Conservation (phyloP, 1,140 invertebrate genomes). For the Steinernema feltiae region DNA sequence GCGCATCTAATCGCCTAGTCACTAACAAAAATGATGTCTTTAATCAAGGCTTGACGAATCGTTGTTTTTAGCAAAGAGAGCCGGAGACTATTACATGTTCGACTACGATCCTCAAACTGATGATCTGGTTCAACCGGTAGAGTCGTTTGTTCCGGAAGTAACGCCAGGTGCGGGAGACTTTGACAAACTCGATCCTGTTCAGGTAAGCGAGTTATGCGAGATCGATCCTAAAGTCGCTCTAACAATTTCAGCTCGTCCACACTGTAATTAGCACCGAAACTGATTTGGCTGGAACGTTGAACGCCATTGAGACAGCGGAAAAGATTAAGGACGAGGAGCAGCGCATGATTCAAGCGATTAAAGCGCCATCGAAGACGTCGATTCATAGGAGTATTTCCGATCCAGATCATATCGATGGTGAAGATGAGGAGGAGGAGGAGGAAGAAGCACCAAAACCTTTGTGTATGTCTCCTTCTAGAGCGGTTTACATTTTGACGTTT, state of each 20-base stretch:
- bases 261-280: slow-evolving; percentile 47
- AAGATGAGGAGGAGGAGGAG: slow-evolving; percentile 15
- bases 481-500: background rate
- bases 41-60: background rate
- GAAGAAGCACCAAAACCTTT: slow-evolving; percentile 24
- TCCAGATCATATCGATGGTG: background rate
- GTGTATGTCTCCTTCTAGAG: background rate
- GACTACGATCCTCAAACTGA: slow-evolving; percentile 50
- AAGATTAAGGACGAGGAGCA: slow-evolving; percentile 46
- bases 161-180: slow-evolving; percentile 48
- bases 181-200: slow-evolving; percentile 50
- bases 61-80: slow-evolving; percentile 52
- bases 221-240: no score
- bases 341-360: slow-evolving; percentile 47
- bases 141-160: slow-evolving; percentile 52
- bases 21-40: background rate
- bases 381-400: background rate
- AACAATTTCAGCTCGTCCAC: slow-evolving; percentile 48
- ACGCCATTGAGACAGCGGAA: slow-evolving; percentile 51
- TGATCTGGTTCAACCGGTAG: slow-evolving; percentile 42
- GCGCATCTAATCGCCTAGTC: slow-evolving; percentile 1
- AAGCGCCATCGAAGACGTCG: background rate
- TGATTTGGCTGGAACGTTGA: slow-evolving; percentile 44
- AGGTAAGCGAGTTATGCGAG: slow-evolving; percentile 30
- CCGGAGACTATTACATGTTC: slow-evolving; percentile 58